A percentile compares a stretch with the other conserved stretches of the same genome.
These are phyloP conservation scores for Pomacea canaliculata DNA, from an alignment of 2,888 invertebrate genomes.

Conservation along the genomic window DNA sequence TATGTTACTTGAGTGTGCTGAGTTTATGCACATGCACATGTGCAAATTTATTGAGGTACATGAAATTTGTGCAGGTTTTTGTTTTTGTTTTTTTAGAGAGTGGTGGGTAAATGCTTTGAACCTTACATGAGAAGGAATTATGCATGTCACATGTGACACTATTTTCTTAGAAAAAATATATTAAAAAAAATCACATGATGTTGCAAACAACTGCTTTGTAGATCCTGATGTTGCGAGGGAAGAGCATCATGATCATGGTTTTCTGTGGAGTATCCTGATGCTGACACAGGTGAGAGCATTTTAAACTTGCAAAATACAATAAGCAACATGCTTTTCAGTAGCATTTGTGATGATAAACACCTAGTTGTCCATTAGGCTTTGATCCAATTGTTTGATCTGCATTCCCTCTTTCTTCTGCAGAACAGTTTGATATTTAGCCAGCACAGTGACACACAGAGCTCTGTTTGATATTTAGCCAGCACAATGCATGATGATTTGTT, in stretches of 20 bases:
- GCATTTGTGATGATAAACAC: too few relatives aligned
- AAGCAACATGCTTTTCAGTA: background rate
- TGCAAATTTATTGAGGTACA: background rate
- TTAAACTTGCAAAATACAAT: background rate
- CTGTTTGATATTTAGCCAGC: too few relatives aligned
- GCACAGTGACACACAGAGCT: too few relatives aligned
- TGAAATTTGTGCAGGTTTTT: background rate
- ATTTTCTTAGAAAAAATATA: background rate
- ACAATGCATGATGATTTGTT: too few relatives aligned
- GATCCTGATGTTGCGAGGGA: constrained; percentile 77
- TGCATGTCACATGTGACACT: background rate
- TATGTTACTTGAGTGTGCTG: too few relatives aligned
- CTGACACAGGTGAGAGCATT: constrained; percentile 76
- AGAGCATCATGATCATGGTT: constrained; percentile 83
- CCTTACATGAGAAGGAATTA: background rate
- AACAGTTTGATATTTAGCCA: too few relatives aligned
- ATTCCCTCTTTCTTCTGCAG: too few relatives aligned
- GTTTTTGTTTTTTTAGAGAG: background rate
- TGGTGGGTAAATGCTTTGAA: background rate
- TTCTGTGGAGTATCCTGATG: constrained; percentile 82
- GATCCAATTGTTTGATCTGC: too few relatives aligned
- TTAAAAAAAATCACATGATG: background rate
- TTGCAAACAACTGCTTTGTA: constrained; percentile 29
- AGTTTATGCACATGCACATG: background rate
- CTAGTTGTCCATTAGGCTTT: too few relatives aligned